phyloP scores from a whole-genome alignment of 2,888 invertebrate species.

The Xanthia togata region DNA sequence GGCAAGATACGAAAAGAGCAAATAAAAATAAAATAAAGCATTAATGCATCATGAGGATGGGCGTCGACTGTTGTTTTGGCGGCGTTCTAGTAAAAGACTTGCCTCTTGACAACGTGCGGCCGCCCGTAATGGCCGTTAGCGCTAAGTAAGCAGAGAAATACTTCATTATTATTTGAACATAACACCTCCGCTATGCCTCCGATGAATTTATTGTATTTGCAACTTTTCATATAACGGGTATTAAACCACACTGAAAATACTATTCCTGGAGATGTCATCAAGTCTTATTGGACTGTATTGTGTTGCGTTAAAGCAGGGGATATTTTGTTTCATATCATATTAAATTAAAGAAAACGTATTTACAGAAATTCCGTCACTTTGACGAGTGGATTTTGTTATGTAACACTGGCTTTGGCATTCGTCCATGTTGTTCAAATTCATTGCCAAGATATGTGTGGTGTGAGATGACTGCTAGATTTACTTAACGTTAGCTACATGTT shows the following conservation, averaged over 20 bases:
- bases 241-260: slow-evolving; percentile 34
- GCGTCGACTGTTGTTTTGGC: slow-evolving; percentile 87
- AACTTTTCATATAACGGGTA: slow-evolving; percentile 15
- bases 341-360: slow-evolving; percentile 67
- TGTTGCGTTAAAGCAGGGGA: slow-evolving; percentile 70
- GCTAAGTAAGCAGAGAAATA: slow-evolving; percentile 88
- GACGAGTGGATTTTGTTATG: slow-evolving; percentile 76
- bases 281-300: slow-evolving; percentile 35
- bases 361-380: slow-evolving; percentile 70
- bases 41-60: slow-evolving; percentile 90
- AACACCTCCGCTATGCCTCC: slow-evolving; percentile 57
- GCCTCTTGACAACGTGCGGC: slow-evolving; percentile 90
- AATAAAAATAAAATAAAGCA: slow-evolving; percentile 88
- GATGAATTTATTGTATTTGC: slow-evolving; percentile 54
- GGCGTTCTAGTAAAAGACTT: slow-evolving; percentile 90
- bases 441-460: slow-evolving; percentile 85
- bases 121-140: slow-evolving; percentile 90
- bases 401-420: slow-evolving; percentile 81
- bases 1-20: slow-evolving; percentile 83
- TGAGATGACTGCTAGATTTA: slow-evolving; percentile 75
- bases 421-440: slow-evolving; percentile 85
- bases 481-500: slow-evolving; percentile 55
- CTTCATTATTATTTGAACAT: slow-evolving; percentile 75
- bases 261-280: slow-evolving; percentile 21
- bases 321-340: slow-evolving; percentile 51